Evolutionary conservation across 2,888 invertebrate genomes (phyloP).

Genomic region (Sialis fuliginosa): DNA sequence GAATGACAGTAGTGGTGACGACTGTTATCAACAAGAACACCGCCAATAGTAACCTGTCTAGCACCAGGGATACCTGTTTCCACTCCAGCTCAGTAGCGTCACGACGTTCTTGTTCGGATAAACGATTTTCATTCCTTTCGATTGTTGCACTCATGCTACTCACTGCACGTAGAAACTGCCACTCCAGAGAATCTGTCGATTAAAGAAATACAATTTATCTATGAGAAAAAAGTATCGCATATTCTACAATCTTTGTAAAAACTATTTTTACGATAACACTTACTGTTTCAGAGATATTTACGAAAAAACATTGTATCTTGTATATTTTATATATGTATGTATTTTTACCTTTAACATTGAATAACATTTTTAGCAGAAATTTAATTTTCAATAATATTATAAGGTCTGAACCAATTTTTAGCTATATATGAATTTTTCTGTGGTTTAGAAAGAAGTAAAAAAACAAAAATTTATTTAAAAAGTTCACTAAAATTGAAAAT

Average conservation of each 20-base stretch:
- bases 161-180: constrained; percentile 46
- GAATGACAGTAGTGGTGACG: constrained; percentile 61
- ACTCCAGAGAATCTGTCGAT: constrained; percentile 30
- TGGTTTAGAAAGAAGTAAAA: too few relatives aligned
- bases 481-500: too few relatives aligned
- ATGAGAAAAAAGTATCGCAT: constrained; percentile 12
- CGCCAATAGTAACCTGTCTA: constrained; percentile 60
- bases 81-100: constrained; percentile 72
- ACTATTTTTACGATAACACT: too few relatives aligned
- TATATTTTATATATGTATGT: too few relatives aligned
- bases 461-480: too few relatives aligned
- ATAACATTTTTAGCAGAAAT: too few relatives aligned
- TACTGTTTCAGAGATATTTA: too few relatives aligned
- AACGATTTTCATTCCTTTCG: constrained; percentile 61
- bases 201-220: constrained; percentile 4
- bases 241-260: constrained; percentile 2
- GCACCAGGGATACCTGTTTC: constrained; percentile 67
- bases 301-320: too few relatives aligned
- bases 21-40: constrained; percentile 60
- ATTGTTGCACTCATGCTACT: constrained; percentile 56
- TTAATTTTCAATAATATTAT: too few relatives aligned
- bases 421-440: too few relatives aligned
- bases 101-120: constrained; percentile 59
- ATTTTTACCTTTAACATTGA: too few relatives aligned
- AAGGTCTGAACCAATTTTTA: too few relatives aligned